phyloP scores from a whole-genome alignment of 2,888 invertebrate genomes.

The Stenolophus ochropezus region DNA sequence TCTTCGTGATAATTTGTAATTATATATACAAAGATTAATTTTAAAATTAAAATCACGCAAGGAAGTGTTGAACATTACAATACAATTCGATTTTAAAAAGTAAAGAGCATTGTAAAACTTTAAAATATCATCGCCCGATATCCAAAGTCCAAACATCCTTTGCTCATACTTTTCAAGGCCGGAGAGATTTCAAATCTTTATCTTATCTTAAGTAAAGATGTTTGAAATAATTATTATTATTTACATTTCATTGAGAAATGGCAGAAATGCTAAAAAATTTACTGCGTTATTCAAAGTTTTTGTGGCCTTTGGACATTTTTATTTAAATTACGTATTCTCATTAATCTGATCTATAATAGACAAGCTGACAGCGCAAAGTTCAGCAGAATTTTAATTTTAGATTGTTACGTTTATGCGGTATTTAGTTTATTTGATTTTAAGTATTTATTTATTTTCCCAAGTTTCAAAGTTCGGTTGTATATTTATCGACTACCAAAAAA shows the following conservation, averaged over 20 bases:
- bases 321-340: constrained; percentile 3
- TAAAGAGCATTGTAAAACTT: too few species aligned
- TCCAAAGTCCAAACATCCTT: not conserved
- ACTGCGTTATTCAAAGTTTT: not conserved
- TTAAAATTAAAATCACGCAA: too few species aligned
- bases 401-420: not conserved
- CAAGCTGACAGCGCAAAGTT: not conserved
- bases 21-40: too few species aligned
- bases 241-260: not conserved
- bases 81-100: too few species aligned
- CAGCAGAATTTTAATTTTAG: not conserved
- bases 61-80: too few species aligned
- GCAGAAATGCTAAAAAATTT: not conserved
- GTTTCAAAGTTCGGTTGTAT: constrained; percentile 11
- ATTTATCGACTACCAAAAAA: not conserved
- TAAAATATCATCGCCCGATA: not conserved
- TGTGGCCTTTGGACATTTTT: not conserved
- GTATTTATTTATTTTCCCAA: not conserved
- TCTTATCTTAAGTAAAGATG: constrained; percentile 1
- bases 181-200: not conserved
- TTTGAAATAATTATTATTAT: not conserved
- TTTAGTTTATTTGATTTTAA: not conserved
- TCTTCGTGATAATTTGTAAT: too few species aligned
- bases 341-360: not conserved
- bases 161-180: not conserved